Base-by-base conservation (phyloP, 2,113 vertebrate genomes). In the Chionomys nivalis region DNA sequence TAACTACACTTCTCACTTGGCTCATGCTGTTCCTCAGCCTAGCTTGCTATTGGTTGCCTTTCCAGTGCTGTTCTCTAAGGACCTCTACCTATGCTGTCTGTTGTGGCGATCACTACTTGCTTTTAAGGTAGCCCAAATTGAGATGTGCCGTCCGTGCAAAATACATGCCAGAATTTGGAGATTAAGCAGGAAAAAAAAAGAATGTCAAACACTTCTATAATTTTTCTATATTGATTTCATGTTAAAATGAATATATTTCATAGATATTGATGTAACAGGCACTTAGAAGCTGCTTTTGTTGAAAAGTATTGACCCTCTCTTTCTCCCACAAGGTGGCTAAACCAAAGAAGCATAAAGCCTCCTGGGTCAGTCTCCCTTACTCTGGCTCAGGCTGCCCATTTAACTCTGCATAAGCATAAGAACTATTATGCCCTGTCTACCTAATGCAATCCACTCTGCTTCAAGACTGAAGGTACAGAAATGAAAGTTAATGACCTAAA, bases 181-280 rank as follows among this genome's bases (percentile, higher is more conserved):
- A 91, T 33, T 63, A 87, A 58, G 8, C 49, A 77, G 44, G 52
- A 61, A 77, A 91, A 96, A 55, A 7, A 92, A 72, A 28, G 19
- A 58, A 42, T 82, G 14, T 49, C 72, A 33, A 68, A 28, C 76
- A 73, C 42, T 7, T 52, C 3, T 24, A 78, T 76, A 8, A 87
- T 91, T 95, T 96, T 65, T 36, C 42, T 72, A 47, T 82, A 65
- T 89, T 68, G 21, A 94, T 92, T 93, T 79, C 33, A 73, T 44
- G 33, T 90, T 96, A 87, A 83, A 83, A 89, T 92, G 78, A 76
- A 85, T 66, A 77, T 82, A 78, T 87, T 90, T 82, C 79, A 90
- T 55, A 83, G 58, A 61, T 24, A 87, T 31, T 72, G 28, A 12
- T 24, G 79, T 89, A 55, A 75, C 49, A 73, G 33, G 49, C 68